Base-by-base conservation (phyloP, 2,888 invertebrate genomes). In the Pyrgus malvae region DNA sequence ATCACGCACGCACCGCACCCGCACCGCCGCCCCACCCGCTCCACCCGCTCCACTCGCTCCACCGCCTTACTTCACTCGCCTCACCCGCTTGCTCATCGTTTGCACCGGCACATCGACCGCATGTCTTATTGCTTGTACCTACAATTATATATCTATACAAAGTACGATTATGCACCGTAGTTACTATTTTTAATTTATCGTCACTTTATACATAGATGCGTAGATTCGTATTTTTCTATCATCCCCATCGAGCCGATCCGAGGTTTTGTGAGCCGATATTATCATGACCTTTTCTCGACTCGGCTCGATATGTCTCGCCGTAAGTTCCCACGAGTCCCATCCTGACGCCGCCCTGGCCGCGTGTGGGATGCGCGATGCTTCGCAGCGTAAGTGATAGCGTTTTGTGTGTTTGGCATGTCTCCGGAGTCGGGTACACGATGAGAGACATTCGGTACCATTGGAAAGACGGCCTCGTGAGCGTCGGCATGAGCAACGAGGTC, bases 391-490 rank as follows among this genome's bases (percentile, higher is more conserved):
- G 89, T 90, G 88, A 90, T 87, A 89, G 88, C 89, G 83, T 90
- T 89, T 88, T 90, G 89, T 90, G 85, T 90, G 87, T 90, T 89
- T 89, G 90, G 81, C 90, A 90, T 91, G 91, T 89, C 90, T 90
- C 88, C 90, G 90, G 91, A 97, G 97, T 97, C 95, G 97, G 97
- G 94, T 97, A 97, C 95, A 97, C 97, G 93, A 97, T 97, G 96
- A 95, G 95, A 93, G 97, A 97, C 94, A 97, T 97, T 93, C 95
- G 96, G 91, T 98, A 98, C 94, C 95, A 95, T 93, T 98, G 98
- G 98, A 95, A 95, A 92, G 94, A 96, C 92, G 97, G 97, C 86
- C 93, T 93, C 90, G 94, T 94, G 91, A 97, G 97, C 92, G 97
- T 98, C 91, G 97, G 97, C 91, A 97, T 98, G 93, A 96, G 96